Evolutionary conservation across 1,140 invertebrate genomes (phyloP), one percentile per base, ranked within the genome.

Genomic region (Kradibia gibbosae): DNA sequence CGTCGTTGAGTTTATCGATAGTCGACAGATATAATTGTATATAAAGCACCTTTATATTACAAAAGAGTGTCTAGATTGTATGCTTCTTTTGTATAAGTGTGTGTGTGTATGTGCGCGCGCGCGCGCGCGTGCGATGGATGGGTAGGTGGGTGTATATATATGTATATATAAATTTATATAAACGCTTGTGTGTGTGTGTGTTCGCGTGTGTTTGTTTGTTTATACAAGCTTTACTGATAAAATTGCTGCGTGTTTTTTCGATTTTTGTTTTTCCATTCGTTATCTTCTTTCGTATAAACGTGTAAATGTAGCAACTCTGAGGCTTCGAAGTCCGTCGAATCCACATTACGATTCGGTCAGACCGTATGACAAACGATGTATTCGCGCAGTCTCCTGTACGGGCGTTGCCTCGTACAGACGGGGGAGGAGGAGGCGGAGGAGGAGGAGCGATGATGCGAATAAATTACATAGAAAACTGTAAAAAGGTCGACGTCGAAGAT

Each of bases 31-130:
- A 70, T 80, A 81, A 81, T 82, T 82, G 78, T 81, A 83, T 87
- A 86, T 85, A 89, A 53, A 90, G 89, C 89, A 89, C 89, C 89
- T 88, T 88, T 84, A n/a, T n/a, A 87, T 87, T 88, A 89, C 83
- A 88, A 86, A 86, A 88, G 85, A 76, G 22, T 67, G 45, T 75
- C 67, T 67, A 53, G n/a, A 65, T 53, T 50, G 31, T 7, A 60
- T 28, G 11, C 15, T 62, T 73, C 25, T 62, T 31, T 39, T 13
- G 17, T 72, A 34, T 53, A 53, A 74, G n/a, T n/a, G n/a, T n/a
- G n/a, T n/a, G n/a, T n/a, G n/a, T n/a, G n/a, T n/a, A n/a, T n/a
- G n/a, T n/a, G n/a, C n/a, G n/a, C n/a, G n/a, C n/a, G n/a, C n/a
- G n/a, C n/a, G n/a, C n/a, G n/a, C n/a, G n/a, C n/a, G n/a, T n/a